Base-by-base conservation (phyloP, 53 echinoderm and acorn worm genomes). In the Henricia sp. region DNA sequence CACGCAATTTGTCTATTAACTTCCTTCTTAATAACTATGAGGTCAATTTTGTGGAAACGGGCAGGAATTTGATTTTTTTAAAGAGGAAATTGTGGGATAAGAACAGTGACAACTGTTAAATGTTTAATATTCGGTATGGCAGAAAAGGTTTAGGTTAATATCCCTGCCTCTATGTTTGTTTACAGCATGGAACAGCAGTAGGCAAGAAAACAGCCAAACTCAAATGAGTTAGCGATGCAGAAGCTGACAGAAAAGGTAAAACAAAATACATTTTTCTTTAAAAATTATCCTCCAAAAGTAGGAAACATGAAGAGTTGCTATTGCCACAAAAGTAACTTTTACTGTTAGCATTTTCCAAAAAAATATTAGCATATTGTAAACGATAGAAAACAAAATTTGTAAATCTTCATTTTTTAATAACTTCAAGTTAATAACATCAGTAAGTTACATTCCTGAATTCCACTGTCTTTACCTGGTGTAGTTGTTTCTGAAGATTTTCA, bases 401-500 rank as follows among this genome's bases (percentile, higher is more conserved):
- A 13, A 44, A 44, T 44, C 44, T 9, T 44, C 13, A 13, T 44
- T 44, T 44, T 13, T 44, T 6, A 13, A 44, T 44, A 44, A 13
- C 44, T 44, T 44, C 44, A 9, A 44, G 44, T 44, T 13, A 44
- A 44, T 6, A 44, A 44, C 13, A 44, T 44, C 6, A 44, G 13
- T 9, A 44, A 44, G 4, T 55, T 55, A 23, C 17, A 55, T 67
- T 34, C 3, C 0, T 12, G 38, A 19, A 13, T 67, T 34, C 19
- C 12, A 1, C 16, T 9, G 37, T 9, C 25, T 72, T 21, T 62
- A 90, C 96, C 88, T 91, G 54, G 62, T 96, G 90, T 8, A 96
- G 85, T 67, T 96, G 93, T 24, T 91, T 58, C 63, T 87, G 89
- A 38, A 96, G 93, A 9, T 91, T 84, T 32, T 63, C 42, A 76